Conservation (phyloP, 53 echinoderm and acorn worm species). For the Stichopus horrens region DNA sequence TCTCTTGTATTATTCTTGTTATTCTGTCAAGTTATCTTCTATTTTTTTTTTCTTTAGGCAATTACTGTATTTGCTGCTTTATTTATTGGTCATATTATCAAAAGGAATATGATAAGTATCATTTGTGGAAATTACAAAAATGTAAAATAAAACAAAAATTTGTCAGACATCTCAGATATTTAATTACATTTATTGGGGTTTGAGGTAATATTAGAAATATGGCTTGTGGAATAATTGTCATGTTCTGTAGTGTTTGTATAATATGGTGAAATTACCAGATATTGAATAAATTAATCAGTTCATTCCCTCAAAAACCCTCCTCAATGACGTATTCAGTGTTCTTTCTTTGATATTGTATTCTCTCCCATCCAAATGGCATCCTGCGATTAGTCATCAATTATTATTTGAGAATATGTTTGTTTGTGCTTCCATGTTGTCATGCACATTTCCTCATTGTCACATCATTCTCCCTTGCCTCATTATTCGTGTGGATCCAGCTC, state of each 20-base stretch:
- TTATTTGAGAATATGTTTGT: too few relatives aligned
- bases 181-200: slow-evolving; percentile 37
- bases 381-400: too few relatives aligned
- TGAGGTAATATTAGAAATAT: slow-evolving; percentile 6
- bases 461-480: too few relatives aligned
- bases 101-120: slow-evolving; percentile 11
- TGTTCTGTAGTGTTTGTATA: slow-evolving; percentile 71
- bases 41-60: background rate
- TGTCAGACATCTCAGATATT: slow-evolving; percentile 27
- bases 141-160: background rate
- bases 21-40: background rate
- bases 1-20: background rate
- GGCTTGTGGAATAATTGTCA: slow-evolving; percentile 31
- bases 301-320: slow-evolving; percentile 16
- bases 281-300: slow-evolving; percentile 46
- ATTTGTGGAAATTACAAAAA: slow-evolving; percentile 14
- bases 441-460: too few relatives aligned
- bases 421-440: too few relatives aligned
- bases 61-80: slow-evolving; percentile 8
- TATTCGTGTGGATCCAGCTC: too few relatives aligned
- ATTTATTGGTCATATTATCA: slow-evolving; percentile 8
- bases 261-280: slow-evolving; percentile 61
- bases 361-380: too few relatives aligned
- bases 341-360: too few relatives aligned
- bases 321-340: too few relatives aligned